Base-by-base conservation (phyloP, 2,113 vertebrate genomes). In the Vulpes ferrilata region DNA sequence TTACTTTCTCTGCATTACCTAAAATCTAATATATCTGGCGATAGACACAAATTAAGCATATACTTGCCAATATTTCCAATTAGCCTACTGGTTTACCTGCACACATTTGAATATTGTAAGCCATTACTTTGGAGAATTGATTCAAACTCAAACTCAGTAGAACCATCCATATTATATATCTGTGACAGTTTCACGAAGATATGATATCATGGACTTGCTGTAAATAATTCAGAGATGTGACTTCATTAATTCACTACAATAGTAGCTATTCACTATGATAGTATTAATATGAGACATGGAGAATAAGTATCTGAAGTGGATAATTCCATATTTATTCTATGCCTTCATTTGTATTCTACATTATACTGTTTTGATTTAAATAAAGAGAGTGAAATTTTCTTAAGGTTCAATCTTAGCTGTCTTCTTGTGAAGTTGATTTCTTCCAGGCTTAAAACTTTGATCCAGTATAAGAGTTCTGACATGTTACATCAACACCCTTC, bases 351-450 rank as follows among this genome's bases (percentile, higher is more conserved):
- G 22, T 95, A 96, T 97, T 82, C 17, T 15, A 59, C 17, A 67
- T 96, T 91, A 27, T 30, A 64, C 7, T 87, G 27, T 62, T 96
- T 93, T 90, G 25, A 90, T 51, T 96, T 78, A 85, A 95, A n/a
- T 64, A 32, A 15, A 85, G 6, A 35, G 43, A 13, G 27, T 11
- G 30, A 71, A 73, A 35, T 5, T 43, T 96, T 74, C 25, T 96
- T 35, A 94, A 62, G 94, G 53, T 94, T 85, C 48, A 64, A 16
- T 67, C n/a, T 89, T 48, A 62, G 2, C 13, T 81, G 15, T 82
- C 43, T 94, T 93, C 19, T 88, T 62, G 1, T 91, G 48, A 13
- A 55, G 59, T 73, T 90, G 38, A 95, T 76, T 87, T 98, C 35
- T 92, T 92, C 62, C 59, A 80, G 55, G 85, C 93, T 95, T 93